Evolutionary conservation across 2,888 invertebrate genomes (phyloP).

Genomic region (Temnothorax rugatulus): DNA sequence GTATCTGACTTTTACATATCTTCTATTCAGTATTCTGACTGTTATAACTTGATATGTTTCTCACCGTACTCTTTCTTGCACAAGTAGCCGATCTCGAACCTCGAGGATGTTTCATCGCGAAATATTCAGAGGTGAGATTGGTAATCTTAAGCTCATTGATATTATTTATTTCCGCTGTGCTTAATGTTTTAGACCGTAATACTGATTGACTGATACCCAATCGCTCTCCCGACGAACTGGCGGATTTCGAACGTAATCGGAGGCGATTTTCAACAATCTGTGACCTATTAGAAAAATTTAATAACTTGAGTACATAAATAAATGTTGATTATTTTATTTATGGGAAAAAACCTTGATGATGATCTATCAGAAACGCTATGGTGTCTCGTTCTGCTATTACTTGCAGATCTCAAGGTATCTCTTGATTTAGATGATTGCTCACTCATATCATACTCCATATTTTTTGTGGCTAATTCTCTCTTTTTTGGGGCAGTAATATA

Average conservation of each 20-base stretch:
- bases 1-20: neutral
- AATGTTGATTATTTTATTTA: neutral
- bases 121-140: neutral
- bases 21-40: neutral
- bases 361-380: slow-evolving; percentile 75
- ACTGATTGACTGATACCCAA: slow-evolving; percentile 48
- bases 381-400: slow-evolving; percentile 65
- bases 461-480: slow-evolving; percentile 70
- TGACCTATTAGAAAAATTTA: slow-evolving; percentile 30
- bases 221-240: slow-evolving; percentile 72
- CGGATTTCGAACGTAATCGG: slow-evolving; percentile 77
- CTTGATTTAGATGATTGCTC: slow-evolving; percentile 59
- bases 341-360: slow-evolving; percentile 66
- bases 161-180: slow-evolving; percentile 57
- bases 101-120: slow-evolving; percentile 52
- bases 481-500: slow-evolving; percentile 27
- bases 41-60: neutral
- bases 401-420: slow-evolving; percentile 60
- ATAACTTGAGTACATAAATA: neutral
- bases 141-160: slow-evolving; percentile 46
- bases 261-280: slow-evolving; percentile 45
- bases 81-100: slow-evolving; percentile 70
- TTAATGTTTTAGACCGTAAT: slow-evolving; percentile 65
- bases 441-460: slow-evolving; percentile 68
- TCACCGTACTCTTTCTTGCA: slow-evolving; percentile 70